phyloP scores from a whole-genome alignment of 2,113 vertebrate species.

The Oncorhynchus gorbuscha region DNA sequence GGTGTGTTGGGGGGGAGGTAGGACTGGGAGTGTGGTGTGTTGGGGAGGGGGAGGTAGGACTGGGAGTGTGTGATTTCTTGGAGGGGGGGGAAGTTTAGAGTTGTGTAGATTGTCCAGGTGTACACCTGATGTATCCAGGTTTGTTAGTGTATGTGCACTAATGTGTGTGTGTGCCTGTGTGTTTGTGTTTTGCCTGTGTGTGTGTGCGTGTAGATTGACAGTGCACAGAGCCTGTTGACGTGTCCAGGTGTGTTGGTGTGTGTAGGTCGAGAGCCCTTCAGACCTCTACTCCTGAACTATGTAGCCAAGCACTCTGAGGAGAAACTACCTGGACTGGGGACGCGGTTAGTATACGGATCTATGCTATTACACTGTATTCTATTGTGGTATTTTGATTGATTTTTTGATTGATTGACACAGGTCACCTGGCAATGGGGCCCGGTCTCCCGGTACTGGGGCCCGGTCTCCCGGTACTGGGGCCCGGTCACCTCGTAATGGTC shows the following conservation, averaged over 20 bases:
- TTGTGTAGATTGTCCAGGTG: background rate
- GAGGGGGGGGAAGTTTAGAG: background rate
- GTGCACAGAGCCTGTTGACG: constrained; percentile 78
- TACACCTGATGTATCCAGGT: no score
- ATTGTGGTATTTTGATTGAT: no score
- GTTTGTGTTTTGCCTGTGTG: no score
- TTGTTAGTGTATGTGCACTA: background rate
- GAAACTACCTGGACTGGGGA: constrained; percentile 70
- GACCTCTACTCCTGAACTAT: constrained; percentile 69
- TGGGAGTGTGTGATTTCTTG: no score
- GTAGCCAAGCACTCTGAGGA: constrained; percentile 72
- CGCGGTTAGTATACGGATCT: no score
- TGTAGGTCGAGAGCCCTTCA: constrained; percentile 82
- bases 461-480: constrained; percentile 60
- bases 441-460: constrained; percentile 60
- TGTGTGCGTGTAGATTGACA: constrained; percentile 77
- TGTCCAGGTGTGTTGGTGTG: constrained; percentile 81
- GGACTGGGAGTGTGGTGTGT: no score
- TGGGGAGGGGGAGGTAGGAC: background rate
- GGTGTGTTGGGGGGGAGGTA: background rate
- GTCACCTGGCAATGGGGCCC: constrained; percentile 54
- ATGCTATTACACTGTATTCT: no score
- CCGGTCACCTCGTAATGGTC: constrained; percentile 52
- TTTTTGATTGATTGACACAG: constrained; percentile 14
- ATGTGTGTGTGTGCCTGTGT: background rate